Base-by-base conservation (phyloP, 92 coral and sea anemone genomes). In the Porites cylindrica region DNA sequence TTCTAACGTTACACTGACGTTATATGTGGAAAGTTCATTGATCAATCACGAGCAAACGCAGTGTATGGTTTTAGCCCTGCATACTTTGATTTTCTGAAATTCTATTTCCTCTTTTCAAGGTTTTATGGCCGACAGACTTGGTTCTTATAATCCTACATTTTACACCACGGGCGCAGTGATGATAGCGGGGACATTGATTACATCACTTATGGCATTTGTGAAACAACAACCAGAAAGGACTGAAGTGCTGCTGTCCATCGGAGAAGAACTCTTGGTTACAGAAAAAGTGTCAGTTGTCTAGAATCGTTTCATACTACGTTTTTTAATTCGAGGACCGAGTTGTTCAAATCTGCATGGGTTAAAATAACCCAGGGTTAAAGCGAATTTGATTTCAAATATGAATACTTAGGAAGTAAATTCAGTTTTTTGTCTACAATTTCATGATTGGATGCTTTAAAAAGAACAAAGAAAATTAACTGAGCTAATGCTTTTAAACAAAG, bases 61-160 rank as follows among this genome's bases (percentile, higher is more conserved):
- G 47, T 38, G 47, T 38, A 38, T 38, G 47, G 47, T 38, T 4
- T 4, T 56, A 56, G 12, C 16, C 17, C 61, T 56, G 61, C 13
- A 10, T 10, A 56, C 38, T 11, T 23, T 12, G 74, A 24, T 69
- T 19, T n/a, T 67, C 20, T 67, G 72, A 10, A n/a, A 24, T 67
- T 2, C 72, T 9, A 2, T n/a, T n/a, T 10, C 20, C 3, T 16
- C 38, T 16, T 59, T 32, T 13, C 17, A 58, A 89, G 92, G 92
- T 53, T 50, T 83, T 21, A 19, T 89, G 83, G 72, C 87, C 0
- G 87, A 83, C 72, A 47, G 14, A 47, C 74, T 83, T 50, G 89
- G 86, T 29, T 88, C 91, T 1, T 89, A 89, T 75, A 79, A 14
- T 6, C 66, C 63, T 5, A 19, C 92, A n/a, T 89, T 89, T 51